Percentiles rank a stretch among this genome's conserved stretches.
Evolutionary conservation across 2,888 invertebrate species (phyloP).

Genomic region (Ormyrus nitidulus): DNA sequence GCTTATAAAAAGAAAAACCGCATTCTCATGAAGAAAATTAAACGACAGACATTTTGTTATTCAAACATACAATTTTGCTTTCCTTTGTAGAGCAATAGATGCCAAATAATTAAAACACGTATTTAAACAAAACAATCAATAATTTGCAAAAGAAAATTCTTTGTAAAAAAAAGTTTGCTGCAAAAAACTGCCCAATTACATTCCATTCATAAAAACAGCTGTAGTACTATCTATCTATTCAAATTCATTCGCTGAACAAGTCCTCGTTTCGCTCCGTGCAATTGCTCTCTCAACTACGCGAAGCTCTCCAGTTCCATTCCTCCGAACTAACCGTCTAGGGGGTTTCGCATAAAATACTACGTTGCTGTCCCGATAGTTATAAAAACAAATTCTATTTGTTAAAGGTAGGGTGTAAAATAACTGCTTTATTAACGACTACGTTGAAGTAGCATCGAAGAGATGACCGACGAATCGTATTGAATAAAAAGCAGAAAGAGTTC

Average conservation of each 20-base stretch:
- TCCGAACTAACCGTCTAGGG: conserved; percentile 6
- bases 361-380: background rate
- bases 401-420: background rate
- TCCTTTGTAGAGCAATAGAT: conserved; percentile 3
- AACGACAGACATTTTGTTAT: background rate
- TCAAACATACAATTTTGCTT: background rate
- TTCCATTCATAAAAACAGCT: conserved; percentile 14
- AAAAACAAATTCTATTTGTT: background rate
- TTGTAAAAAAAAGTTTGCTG: background rate
- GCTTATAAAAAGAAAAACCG: background rate
- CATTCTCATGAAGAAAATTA: background rate
- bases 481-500: too few species aligned
- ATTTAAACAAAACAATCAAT: conserved; percentile 10
- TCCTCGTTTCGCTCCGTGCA: conserved; percentile 25
- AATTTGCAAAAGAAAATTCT: background rate
- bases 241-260: conserved; percentile 26
- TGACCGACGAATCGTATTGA: too few species aligned
- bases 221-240: background rate
- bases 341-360: background rate
- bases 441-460: background rate
- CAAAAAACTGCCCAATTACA: conserved; percentile 12
- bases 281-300: background rate
- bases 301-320: background rate
- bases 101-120: background rate
- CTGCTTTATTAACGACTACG: background rate